phyloP scores from a whole-genome alignment of 2,113 vertebrate species.

The Erinaceus europaeus region DNA sequence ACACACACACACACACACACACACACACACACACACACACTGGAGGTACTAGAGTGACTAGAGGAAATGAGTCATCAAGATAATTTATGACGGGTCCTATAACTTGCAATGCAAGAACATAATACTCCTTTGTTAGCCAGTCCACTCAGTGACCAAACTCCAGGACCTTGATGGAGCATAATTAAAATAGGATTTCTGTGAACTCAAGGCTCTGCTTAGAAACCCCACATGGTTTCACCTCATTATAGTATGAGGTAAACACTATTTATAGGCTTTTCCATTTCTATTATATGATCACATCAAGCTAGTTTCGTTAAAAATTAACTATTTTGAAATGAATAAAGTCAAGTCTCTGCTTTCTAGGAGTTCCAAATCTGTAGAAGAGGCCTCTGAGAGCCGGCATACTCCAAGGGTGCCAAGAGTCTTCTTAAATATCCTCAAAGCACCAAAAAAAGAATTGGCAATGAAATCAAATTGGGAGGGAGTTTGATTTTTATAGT shows the following conservation, averaged over 20 bases:
- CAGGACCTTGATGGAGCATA: neutral
- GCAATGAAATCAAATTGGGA: neutral
- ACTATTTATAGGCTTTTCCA: neutral
- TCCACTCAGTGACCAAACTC: constrained; percentile 31
- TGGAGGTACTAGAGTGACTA: constrained; percentile 18
- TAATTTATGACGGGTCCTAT: constrained; percentile 57
- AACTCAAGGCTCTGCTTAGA: constrained; percentile 2
- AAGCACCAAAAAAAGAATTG: neutral
- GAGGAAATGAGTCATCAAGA: constrained; percentile 62
- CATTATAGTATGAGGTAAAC: constrained; percentile 4
- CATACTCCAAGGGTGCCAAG: neutral
- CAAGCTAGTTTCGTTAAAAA: neutral
- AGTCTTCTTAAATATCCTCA: neutral
- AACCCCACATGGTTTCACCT: constrained; percentile 20
- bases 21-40: neutral
- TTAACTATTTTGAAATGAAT: constrained; percentile 43
- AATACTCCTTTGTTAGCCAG: constrained; percentile 53
- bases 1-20: neutral
- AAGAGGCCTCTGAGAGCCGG: neutral
- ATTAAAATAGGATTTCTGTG: constrained; percentile 53
- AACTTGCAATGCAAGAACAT: neutral
- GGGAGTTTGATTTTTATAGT: neutral
- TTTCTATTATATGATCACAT: neutral
- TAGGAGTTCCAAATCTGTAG: neutral
- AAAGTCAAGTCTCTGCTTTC: neutral